phyloP scores from a whole-genome alignment of 2,888 invertebrate species.

The Temnothorax unifasciatus region DNA sequence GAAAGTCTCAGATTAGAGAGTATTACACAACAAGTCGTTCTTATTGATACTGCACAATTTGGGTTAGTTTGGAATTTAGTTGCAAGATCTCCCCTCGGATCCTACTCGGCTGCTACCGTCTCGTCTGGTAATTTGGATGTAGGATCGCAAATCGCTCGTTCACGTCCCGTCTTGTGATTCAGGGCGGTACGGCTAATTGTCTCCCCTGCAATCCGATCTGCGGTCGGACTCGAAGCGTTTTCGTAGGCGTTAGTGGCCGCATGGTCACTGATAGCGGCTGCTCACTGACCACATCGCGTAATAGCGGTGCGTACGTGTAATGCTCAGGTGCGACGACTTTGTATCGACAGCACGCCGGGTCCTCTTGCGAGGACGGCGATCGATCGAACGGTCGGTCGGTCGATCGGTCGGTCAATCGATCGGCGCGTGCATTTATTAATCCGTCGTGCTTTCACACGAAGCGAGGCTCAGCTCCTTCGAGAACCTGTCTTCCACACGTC shows the following conservation, averaged over 20 bases:
- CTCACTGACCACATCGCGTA: constrained; percentile 37
- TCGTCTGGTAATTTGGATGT: constrained; percentile 38
- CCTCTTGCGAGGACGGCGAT: constrained; percentile 5
- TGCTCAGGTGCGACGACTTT: constrained; percentile 49
- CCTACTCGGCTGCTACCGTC: background rate
- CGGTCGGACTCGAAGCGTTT: constrained; percentile 53
- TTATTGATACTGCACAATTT: constrained; percentile 45
- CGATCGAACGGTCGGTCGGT: constrained; percentile 20
- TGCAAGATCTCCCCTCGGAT: background rate
- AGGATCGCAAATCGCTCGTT: constrained; percentile 47
- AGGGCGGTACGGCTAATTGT: constrained; percentile 44
- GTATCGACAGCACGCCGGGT: constrained; percentile 3
- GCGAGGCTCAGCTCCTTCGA: background rate
- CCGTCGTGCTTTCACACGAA: background rate
- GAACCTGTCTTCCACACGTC: background rate
- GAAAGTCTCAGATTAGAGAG: constrained; percentile 27
- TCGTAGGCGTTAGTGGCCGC: constrained; percentile 51
- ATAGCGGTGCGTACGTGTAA: constrained; percentile 41
- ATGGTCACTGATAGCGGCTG: constrained; percentile 46
- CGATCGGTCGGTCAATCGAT: background rate
- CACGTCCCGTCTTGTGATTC: constrained; percentile 38
- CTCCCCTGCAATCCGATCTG: constrained; percentile 45
- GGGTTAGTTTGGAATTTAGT: constrained; percentile 27
- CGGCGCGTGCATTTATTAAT: background rate
- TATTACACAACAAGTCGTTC: constrained; percentile 37